Evolutionary conservation across 2,888 invertebrate genomes (phyloP), one percentile per base, ranked within the genome.

Genomic region (Amitus sp.): DNA sequence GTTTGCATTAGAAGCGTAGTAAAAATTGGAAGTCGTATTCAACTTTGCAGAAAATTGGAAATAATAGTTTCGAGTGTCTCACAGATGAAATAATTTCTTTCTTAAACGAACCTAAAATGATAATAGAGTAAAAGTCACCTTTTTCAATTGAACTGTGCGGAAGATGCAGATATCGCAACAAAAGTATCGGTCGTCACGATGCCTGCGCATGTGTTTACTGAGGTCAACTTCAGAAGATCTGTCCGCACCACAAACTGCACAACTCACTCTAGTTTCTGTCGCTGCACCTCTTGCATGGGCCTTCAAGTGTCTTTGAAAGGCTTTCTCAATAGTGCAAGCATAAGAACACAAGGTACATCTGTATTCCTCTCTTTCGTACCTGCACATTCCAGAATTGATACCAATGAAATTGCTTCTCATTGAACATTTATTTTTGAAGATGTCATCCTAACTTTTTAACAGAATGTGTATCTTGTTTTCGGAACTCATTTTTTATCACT

Each of bases 101-200:
- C n/a, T n/a, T n/a, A n/a, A n/a, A n/a, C n/a, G n/a, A n/a, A n/a
- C n/a, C 9, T 13, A n/a, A 46, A 46, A 28, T 13, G 19, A 12
- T 4, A 20, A 10, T 7, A 43, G 17, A 47, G 30, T 12, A 47
- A 23, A 39, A 10, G 2, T 13, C 23, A 62, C 86, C 82, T 86
- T 86, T 72, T 86, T 86, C 46, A 86, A 72, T 70, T 86, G 86
- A 30, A 86, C 83, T 15, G 85, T 86, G 65, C 84, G 83, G 68
- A 86, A 86, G 65, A 84, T 84, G 72, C 86, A 86, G 65, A 86
- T 83, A 73, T 86, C 86, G 72, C 86, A 86, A 68, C 84, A 84
- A 66, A 85, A 85, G 70, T 83, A 83, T 66, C 84, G 80, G 40
- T 83, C 84, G 59, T 83, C 82, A 17, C 84, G 81, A 70, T 86